Evolutionary conservation across 2,888 invertebrate genomes (phyloP), one percentile per base, ranked within the genome.

Genomic region (Microplitis deprimator): DNA sequence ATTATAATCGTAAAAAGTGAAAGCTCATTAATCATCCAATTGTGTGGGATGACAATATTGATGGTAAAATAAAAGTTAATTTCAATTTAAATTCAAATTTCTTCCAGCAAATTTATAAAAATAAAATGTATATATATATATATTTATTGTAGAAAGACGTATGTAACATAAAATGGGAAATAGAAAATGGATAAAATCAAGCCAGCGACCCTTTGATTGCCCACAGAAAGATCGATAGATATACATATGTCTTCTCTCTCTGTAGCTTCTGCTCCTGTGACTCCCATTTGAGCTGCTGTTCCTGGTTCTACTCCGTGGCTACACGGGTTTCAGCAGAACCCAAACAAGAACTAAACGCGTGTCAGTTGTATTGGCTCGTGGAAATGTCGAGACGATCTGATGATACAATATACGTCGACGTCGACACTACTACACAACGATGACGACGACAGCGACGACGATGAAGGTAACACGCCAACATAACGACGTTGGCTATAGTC

Each of bases 161-260:
- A 29, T 29, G 29, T 4, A 29, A 29, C 29, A 50, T 50, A 50
- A 50, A 50, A 50, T 50, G 50, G 50, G 29, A 29, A 29, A 29
- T 29, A 29, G 29, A 29, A 50, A 50, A 50, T 50, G 50, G 50
- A 50, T 50, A 50, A 50, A 50, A 50, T 50, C 50, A 50, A 50
- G 50, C 50, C 50, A 50, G 50, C 50, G 50, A 50, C 50, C 50
- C 50, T 50, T 50, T 50, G 50, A 50, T 50, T 50, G 50, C 50
- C 50, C 10, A 50, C 10, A 50, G 29, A 50, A 50, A 50, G 50
- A 50, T 50, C 50, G 50, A 50, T 50, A 50, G 50, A 50, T 50
- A 50, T 50, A 50, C 50, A 50, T 50, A 50, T 50, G 50, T 50
- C 50, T 50, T 50, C 50, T 50, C 50, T 50, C 50, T 50, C 50